Base-by-base conservation (phyloP, 1,140 invertebrate genomes). In the Phortica variegata region DNA sequence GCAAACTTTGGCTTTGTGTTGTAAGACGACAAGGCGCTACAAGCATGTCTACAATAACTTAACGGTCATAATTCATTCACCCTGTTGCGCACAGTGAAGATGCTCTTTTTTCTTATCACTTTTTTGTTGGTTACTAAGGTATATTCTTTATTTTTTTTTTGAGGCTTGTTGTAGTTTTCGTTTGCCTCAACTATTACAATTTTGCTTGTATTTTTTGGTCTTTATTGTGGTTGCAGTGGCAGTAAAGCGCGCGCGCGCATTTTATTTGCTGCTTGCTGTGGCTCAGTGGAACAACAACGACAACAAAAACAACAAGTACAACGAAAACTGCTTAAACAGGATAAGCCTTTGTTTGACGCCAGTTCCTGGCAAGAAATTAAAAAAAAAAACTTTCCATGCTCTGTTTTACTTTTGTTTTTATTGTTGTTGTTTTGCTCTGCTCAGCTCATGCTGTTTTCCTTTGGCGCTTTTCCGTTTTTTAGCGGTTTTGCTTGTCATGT, bases 261-360 rank as follows among this genome's bases (percentile, higher is more conserved):
- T n/a, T n/a, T n/a, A n/a, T n/a, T n/a, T n/a, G 6, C 12, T 29
- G 26, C 58, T 34, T 53, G 47, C 49, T 52, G 42, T 18, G 45
- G 43, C 40, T 32, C 6, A 34, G 13, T 34, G n/a, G 6, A 31
- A 39, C 23, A 19, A 34, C 18, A 7, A 48, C 10, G 48, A 33
- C 9, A 38, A 32, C 38, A 36, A 36, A 23, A 36, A 26, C 33
- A 23, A 19, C 31, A 26, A 23, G 40, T 44, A 54, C 41, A 33
- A 45, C 34, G 31, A 44, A 56, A 42, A 38, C 60, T 52, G 56
- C 23, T 10, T 6, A 63, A 68, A 68, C 63, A 63, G 63, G 63
- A 68, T 68, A 68, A 68, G 63, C 63, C 63, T 68, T 68, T 68
- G 63, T 68, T 68, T 68, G 68, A 68, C 63, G 63, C 63, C 60